Evolutionary conservation across 2,888 invertebrate genomes (phyloP).

Genomic region (Eudemis profundana): DNA sequence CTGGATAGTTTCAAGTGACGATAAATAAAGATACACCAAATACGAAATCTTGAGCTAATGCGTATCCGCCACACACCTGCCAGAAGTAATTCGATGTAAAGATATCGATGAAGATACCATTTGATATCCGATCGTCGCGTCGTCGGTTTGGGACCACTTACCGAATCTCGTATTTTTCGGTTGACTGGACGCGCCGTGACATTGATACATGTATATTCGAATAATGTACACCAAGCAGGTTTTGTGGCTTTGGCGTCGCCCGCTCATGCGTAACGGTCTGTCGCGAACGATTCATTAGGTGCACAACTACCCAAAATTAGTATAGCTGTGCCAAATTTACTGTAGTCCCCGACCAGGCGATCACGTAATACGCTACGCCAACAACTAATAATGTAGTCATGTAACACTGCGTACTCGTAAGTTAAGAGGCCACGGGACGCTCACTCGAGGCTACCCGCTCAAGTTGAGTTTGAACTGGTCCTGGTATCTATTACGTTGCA

Average conservation of each 20-base stretch:
- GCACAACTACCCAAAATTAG: slow-evolving; percentile 41
- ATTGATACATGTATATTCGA: slow-evolving; percentile 25
- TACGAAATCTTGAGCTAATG: no score
- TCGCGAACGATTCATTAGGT: slow-evolving; percentile 48
- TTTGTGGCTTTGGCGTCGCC: slow-evolving; percentile 34
- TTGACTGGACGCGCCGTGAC: slow-evolving; percentile 24
- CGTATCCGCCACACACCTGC: no score
- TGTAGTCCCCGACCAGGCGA: neutral
- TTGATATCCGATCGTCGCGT: slow-evolving; percentile 9
- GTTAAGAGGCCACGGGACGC: no score
- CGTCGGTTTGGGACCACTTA: slow-evolving; percentile 2
- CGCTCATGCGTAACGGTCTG: slow-evolving; percentile 30
- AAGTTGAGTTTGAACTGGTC: no score
- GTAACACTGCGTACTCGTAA: slow-evolving; percentile 1
- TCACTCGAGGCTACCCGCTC: no score
- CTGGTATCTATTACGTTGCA: no score
- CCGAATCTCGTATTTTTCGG: slow-evolving; percentile 33
- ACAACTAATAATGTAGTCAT: slow-evolving; percentile 25
- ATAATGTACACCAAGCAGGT: slow-evolving; percentile 21
- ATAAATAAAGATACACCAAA: no score
- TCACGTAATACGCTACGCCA: slow-evolving; percentile 1
- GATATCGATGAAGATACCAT: neutral
- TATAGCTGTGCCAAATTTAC: slow-evolving; percentile 43
- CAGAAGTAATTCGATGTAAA: neutral
- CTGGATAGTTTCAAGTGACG: no score